Percentiles rank a stretch among this genome's conserved stretches.
These are phyloP conservation scores for Lycopodina hypogea DNA, from an alignment of 37 sponge, comb jelly and placozoan genomes.

Conservation along the genomic window DNA sequence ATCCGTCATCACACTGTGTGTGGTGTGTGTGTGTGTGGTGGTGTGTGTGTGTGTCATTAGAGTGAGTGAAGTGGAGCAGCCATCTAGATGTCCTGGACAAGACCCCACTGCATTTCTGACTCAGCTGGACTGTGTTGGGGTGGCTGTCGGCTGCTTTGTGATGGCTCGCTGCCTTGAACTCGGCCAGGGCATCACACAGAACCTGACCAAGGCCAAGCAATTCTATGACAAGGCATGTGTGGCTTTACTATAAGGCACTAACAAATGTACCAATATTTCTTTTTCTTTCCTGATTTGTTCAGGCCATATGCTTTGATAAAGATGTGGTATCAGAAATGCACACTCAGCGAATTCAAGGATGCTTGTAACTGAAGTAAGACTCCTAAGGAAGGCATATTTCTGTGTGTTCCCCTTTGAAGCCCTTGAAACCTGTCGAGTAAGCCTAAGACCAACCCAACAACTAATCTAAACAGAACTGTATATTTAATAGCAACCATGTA, in stretches of 20 bases:
- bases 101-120: constrained; percentile 3
- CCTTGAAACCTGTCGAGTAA: too few species aligned
- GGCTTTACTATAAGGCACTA: too few species aligned
- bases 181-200: constrained; percentile 46
- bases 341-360: constrained; percentile 41
- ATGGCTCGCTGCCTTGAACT: constrained; percentile 59
- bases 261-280: background rate
- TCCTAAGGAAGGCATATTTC: background rate
- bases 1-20: background rate
- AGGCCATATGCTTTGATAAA: constrained; percentile 46
- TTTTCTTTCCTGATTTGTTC: background rate
- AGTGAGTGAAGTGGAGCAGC: constrained; percentile 37
- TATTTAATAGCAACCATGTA: too few species aligned
- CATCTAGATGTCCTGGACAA: background rate
- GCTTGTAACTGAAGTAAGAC: constrained; percentile 11
- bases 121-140: constrained; percentile 41
- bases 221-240: constrained; percentile 49
- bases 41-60: background rate
- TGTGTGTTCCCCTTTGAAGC: background rate
- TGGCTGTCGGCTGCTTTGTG: constrained; percentile 65
- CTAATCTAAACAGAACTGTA: too few species aligned
- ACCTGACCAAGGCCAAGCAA: constrained; percentile 32
- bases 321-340: constrained; percentile 48
- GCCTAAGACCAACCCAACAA: too few species aligned
- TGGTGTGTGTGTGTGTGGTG: background rate